These are phyloP conservation scores for Myrmophylax atrothorax DNA, from an alignment of 2,113 vertebrate species.

Conservation along the genomic window DNA sequence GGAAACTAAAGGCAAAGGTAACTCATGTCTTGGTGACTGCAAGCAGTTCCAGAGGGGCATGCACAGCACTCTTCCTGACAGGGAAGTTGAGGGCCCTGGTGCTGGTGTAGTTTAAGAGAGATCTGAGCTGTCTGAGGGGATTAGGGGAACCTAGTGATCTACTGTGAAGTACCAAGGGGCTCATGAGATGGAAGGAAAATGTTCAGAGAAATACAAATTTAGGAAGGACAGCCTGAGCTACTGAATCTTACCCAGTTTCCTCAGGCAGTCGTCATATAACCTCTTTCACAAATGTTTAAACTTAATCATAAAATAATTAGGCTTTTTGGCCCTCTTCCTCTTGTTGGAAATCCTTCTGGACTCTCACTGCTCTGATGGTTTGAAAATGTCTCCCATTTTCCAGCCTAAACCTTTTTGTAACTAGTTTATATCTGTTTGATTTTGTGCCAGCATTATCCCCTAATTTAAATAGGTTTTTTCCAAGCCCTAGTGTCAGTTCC, in stretches of 20 bases:
- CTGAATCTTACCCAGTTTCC: neutral
- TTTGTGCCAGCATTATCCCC: neutral
- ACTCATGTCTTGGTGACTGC: fast-evolving
- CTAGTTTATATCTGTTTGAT: constrained; percentile 10
- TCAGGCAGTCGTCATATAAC: neutral
- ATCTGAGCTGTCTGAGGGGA: neutral
- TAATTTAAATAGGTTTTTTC: constrained; percentile 11
- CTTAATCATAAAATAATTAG: neutral
- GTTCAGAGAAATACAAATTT: neutral
- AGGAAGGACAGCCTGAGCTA: neutral
- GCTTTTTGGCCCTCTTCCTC: neutral
- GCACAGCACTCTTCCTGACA: fast-evolving
- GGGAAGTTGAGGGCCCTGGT: fast-evolving
- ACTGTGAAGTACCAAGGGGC: neutral
- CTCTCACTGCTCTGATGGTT: neutral
- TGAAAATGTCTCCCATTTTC: constrained; percentile 1
- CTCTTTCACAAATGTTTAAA: neutral
- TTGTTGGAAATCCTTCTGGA: neutral
- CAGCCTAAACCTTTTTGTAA: constrained; percentile 7
- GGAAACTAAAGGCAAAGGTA: neutral
- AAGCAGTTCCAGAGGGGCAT: neutral
- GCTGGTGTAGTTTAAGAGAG: neutral
- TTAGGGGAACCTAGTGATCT: neutral
- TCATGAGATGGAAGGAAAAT: neutral
- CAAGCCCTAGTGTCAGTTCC: neutral